Base-by-base conservation (phyloP, 1,140 invertebrate genomes). In the Octopus sinensis region DNA sequence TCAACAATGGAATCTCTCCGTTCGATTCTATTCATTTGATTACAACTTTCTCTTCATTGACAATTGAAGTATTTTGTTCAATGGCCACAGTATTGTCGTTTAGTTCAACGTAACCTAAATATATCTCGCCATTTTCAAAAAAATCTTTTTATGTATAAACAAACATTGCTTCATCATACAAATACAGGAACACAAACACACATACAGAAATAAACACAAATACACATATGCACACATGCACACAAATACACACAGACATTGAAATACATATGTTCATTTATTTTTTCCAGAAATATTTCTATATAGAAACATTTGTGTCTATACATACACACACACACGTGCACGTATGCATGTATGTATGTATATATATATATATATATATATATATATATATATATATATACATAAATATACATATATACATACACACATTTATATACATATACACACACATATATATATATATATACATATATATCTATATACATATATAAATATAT, bases 381-480 rank as follows among this genome's bases (percentile, higher is more conserved):
- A 85, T 82, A 84, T 79, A 84, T 80, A 81, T 82, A 86, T 79
- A 86, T 82, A 85, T 84, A 85, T 81, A 85, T 81, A 82, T 82
- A 84, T 76, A 82, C 79, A 85, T 79, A 85, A 84, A 81, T 82
- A 84, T 81, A 82, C 81, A 85, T 80, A 80, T 81, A 86, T 81
- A 81, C 81, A 86, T 81, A 79, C 82, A 85, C 54, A 77, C 43
- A 81, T 12, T 85, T 62, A 62, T 62, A 62, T 62, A 62, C 4
- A 62, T 62, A 62, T 62, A 62, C 4, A 62, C 4, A 62, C 17
- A 62, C 4, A 62, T 3, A 62, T 3, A 62, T 3, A 62, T 62
- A 62, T 62, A 62, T 3, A 62, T 62, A 62, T 3, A 62, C 3
- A 62, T 17, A 62, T 3, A 62, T 62, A 62, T 62, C 1, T 62